Percentiles rank a stretch among this genome's conserved stretches.
Conservation (phyloP, 2,113 vertebrate genomes). For the Petromus typicus region DNA sequence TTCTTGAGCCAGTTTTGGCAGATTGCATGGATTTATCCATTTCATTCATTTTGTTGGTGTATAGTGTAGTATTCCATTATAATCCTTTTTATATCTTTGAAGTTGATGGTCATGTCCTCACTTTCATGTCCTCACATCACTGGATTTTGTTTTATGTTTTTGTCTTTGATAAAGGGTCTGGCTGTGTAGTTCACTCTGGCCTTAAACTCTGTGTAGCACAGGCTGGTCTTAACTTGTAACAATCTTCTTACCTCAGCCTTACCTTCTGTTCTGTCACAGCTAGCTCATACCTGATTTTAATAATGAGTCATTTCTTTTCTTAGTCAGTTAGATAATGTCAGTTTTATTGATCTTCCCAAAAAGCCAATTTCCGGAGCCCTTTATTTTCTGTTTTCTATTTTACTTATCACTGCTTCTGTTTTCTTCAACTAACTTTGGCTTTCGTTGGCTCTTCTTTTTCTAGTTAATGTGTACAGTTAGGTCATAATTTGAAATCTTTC, state of each 20-base stretch:
- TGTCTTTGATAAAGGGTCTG: background rate
- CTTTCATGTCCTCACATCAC: no score
- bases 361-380: background rate
- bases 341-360: conserved; percentile 28
- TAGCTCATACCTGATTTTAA: no score
- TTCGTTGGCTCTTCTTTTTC: background rate
- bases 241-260: background rate
- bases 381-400: background rate
- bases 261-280: no score
- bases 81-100: background rate
- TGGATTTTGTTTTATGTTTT: background rate
- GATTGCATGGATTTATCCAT: background rate
- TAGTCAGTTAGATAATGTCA: background rate
- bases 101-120: background rate
- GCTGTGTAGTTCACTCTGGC: background rate
- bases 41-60: background rate
- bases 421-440: background rate
- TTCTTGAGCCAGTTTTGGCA: background rate
- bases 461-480: background rate
- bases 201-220: background rate
- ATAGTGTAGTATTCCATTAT: background rate
- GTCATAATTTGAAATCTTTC: background rate
- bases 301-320: background rate
- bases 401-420: background rate
- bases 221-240: background rate